Percentiles rank a stretch among this genome's conserved stretches.
phyloP scores from a whole-genome alignment of 64 coral and sea anemone species.

The Cladopsammia gracilis region DNA sequence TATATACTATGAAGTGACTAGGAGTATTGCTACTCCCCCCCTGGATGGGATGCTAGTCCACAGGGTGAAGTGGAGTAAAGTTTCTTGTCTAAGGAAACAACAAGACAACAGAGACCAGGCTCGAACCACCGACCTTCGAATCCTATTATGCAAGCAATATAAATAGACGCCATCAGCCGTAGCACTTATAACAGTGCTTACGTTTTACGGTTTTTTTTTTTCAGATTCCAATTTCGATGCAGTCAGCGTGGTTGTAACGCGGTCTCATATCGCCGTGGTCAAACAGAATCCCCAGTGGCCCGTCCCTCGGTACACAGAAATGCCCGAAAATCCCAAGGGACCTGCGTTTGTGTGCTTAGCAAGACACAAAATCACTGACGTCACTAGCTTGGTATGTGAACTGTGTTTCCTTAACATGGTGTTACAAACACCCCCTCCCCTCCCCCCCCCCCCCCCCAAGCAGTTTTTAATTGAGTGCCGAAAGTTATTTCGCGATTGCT shows the following conservation, averaged over 20 bases:
- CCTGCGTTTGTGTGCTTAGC: conserved; percentile 84
- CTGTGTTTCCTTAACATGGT: too few species aligned
- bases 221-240: conserved; percentile 58
- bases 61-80: too few species aligned
- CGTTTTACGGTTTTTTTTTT: background rate
- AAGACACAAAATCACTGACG: conserved; percentile 91
- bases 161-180: background rate
- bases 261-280: conserved; percentile 86
- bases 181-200: background rate
- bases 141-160: background rate
- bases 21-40: too few species aligned
- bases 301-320: conserved; percentile 73
- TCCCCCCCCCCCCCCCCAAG: too few species aligned
- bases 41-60: too few species aligned
- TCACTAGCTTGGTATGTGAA: conserved; percentile 83
- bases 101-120: too few species aligned
- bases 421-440: too few species aligned
- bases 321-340: conserved; percentile 56
- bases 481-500: too few species aligned
- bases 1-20: too few species aligned
- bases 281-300: conserved; percentile 97
- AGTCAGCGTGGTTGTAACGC: conserved; percentile 76
- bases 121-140: too few species aligned
- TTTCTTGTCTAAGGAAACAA: too few species aligned
- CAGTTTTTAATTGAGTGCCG: too few species aligned